Conservation (phyloP, 92 coral and sea anemone species). For the Porites lobata region DNA sequence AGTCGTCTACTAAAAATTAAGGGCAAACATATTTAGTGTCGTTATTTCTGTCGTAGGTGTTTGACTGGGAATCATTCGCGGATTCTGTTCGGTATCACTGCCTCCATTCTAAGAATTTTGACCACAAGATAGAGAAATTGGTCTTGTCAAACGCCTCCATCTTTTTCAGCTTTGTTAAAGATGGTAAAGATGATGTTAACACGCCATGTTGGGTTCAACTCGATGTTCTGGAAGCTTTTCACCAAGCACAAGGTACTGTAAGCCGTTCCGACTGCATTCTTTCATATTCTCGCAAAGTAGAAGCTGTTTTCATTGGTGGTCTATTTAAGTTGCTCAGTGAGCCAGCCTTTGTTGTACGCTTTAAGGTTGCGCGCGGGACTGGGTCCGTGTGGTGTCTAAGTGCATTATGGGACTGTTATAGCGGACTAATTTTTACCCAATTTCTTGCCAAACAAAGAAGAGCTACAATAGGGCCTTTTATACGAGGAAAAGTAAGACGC, state of each 20-base stretch:
- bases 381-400: too few species aligned
- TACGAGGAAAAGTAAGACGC: too few species aligned
- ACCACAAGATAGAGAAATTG: conserved; percentile 30
- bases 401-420: too few species aligned
- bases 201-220: conserved; percentile 80
- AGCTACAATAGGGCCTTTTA: too few species aligned
- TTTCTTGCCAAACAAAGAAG: too few species aligned
- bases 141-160: conserved; percentile 59
- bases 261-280: not conserved
- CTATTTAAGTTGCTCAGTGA: too few species aligned
- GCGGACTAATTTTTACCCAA: too few species aligned
- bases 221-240: conserved; percentile 39
- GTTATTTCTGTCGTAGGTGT: conserved; percentile 46
- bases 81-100: conserved; percentile 52
- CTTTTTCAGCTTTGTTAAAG: conserved; percentile 66
- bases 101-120: conserved; percentile 53
- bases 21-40: not conserved
- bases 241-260: conserved; percentile 32
- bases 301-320: too few species aligned
- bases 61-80: conserved; percentile 69
- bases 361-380: too few species aligned
- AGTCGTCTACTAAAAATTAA: not conserved
- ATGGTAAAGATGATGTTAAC: conserved; percentile 64
- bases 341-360: too few species aligned
- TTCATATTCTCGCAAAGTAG: not conserved